These are phyloP conservation scores for Melanitta fusca DNA, from an alignment of 2,797 vertebrate species.

Conservation along the genomic window DNA sequence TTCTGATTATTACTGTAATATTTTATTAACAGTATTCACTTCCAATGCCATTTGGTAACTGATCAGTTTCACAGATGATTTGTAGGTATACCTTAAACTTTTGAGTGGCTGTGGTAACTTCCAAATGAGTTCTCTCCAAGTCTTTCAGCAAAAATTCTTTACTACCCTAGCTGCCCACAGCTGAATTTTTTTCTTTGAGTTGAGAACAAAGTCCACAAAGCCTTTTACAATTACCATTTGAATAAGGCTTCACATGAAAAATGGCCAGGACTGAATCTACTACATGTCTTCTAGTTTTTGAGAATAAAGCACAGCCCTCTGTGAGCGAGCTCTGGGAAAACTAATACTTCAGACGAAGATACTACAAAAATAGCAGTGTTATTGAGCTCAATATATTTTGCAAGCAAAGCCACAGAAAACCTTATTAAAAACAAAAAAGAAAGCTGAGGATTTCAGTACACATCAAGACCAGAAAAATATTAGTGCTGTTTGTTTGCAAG, in stretches of 20 bases:
- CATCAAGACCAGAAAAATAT: constrained; percentile 6
- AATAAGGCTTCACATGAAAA: constrained; percentile 72
- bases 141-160: constrained; percentile 57
- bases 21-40: not conserved
- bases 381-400: constrained; percentile 36
- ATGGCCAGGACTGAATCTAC: constrained; percentile 52
- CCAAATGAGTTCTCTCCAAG: constrained; percentile 36
- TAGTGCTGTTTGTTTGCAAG: not conserved
- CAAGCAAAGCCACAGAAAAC: constrained; percentile 35
- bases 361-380: constrained; percentile 39
- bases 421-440: constrained; percentile 22
- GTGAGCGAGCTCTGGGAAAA: constrained; percentile 50
- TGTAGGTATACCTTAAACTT: constrained; percentile 34
- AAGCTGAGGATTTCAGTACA: constrained; percentile 13
- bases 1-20: not conserved
- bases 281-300: constrained; percentile 10
- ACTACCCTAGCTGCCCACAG: constrained; percentile 12
- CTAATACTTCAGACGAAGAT: constrained; percentile 22
- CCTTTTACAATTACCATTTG: constrained; percentile 64
- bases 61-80: constrained; percentile 5
- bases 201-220: constrained; percentile 71
- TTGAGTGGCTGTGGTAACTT: constrained; percentile 15
- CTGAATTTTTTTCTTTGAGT: constrained; percentile 66
- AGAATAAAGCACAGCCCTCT: constrained; percentile 38
- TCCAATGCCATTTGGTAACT: not conserved